phyloP scores from a whole-genome alignment of 37 sponge, comb jelly and placozoan genomes.

The Dysidea cf. avara region DNA sequence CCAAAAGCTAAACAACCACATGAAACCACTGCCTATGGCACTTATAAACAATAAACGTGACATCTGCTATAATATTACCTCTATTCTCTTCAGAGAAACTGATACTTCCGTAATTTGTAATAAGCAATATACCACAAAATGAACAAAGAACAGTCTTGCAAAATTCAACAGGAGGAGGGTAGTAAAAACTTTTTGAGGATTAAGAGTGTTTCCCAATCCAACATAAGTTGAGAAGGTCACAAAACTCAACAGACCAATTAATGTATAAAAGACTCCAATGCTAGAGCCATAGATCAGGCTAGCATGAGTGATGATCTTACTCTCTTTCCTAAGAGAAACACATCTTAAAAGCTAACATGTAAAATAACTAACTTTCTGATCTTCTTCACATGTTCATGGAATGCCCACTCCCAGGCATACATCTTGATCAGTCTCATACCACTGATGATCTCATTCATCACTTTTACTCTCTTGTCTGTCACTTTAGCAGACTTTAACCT shows the following conservation, averaged over 20 bases:
- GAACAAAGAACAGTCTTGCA: constrained; percentile 4
- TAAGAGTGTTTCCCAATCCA: constrained; percentile 14
- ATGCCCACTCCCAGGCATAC: constrained; percentile 10
- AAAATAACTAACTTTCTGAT: neutral
- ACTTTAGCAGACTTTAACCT: too few relatives aligned
- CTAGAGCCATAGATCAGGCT: too few relatives aligned
- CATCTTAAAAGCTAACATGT: too few relatives aligned
- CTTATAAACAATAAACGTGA: too few relatives aligned
- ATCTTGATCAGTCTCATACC: constrained; percentile 14
- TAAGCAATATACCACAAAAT: constrained; percentile 1
- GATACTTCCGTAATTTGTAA: constrained; percentile 22
- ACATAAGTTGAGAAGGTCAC: too few relatives aligned
- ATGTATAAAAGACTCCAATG: too few relatives aligned
- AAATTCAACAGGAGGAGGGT: constrained; percentile 15
- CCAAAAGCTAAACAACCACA: too few relatives aligned
- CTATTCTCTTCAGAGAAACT: constrained; percentile 45
- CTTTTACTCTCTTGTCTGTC: neutral
- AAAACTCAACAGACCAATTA: too few relatives aligned
- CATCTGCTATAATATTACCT: too few relatives aligned
- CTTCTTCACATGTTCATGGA: neutral
- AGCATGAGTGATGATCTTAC: too few relatives aligned
- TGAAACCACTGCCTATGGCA: too few relatives aligned
- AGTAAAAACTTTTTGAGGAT: constrained; percentile 31
- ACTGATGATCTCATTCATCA: constrained; percentile 6
- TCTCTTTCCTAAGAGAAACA: too few relatives aligned